Evolutionary conservation across 2,888 invertebrate genomes (phyloP), one percentile per base, ranked within the genome.

Genomic region (Alcis repandata): DNA sequence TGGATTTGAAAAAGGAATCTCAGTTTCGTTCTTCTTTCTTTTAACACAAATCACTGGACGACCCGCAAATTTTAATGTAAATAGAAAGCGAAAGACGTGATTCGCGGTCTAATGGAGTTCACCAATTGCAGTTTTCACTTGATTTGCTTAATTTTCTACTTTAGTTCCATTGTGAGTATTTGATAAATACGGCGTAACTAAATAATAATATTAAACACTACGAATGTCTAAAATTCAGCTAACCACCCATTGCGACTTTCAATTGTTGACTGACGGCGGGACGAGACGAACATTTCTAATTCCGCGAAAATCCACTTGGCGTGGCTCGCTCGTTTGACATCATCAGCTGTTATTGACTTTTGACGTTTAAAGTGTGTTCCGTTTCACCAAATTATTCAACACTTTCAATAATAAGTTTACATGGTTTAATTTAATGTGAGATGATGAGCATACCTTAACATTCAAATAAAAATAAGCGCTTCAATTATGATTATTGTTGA

Each of bases 101-200:
- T 72, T 74, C 70, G 74, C 45, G 75, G 73, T 71, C 74, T 73
- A 82, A 17, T 49, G 33, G 41, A 54, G 41, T 20, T 22, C 38
- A 22, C 40, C n/a, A 20, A 10, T 17, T 27, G 57, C 45, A 27
- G 51, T 58, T 63, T 59, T 83, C 80, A 87, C 83, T 69, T 70
- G 68, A 52, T 72, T 77, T 76, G 70, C 72, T 74, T 75, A 83
- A 79, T 85, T 85, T 82, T 46, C 64, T 87, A 85, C 80, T 85
- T 86, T 77, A 84, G 86, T 86, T 78, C 86, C 91, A 91, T 91
- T 78, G 80, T 90, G 76, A 72, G 72, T 81, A 81, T 76, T 83
- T 83, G 70, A 51, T 74, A 77, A 82, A 27, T 60, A 63, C 64
- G 71, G 68, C 72, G 64, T 49, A 70, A 71, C 72, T 63, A 59